Percentiles rank a stretch among this genome's conserved stretches.
These are phyloP conservation scores for Saguinus imperator DNA, from an alignment of 2,113 vertebrate genomes.

Conservation along the genomic window DNA sequence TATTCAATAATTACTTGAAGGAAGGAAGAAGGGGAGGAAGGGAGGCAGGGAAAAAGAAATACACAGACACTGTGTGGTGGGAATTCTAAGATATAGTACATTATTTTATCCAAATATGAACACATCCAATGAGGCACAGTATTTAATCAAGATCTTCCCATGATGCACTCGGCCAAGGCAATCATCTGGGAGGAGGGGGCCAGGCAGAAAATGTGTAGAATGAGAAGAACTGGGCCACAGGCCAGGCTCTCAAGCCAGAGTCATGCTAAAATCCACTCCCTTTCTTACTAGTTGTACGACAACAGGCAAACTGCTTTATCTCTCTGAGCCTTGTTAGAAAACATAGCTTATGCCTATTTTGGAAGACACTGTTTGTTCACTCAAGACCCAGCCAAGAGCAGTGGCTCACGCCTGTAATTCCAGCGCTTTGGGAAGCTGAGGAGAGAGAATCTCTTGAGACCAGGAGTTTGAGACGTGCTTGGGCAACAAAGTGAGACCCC, in stretches of 20 bases:
- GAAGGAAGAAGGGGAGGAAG: background rate
- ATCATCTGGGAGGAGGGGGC: no score
- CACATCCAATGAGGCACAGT: background rate
- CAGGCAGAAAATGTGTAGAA: background rate
- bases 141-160: background rate
- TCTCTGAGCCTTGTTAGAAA: background rate
- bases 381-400: background rate
- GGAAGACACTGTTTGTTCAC: background rate
- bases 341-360: background rate
- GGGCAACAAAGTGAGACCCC: no score
- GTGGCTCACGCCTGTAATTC: no score
- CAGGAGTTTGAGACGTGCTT: no score
- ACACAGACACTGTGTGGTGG: background rate
- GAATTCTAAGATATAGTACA: background rate
- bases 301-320: background rate
- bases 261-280: background rate
- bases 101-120: background rate
- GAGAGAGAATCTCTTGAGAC: no score
- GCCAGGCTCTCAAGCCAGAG: background rate
- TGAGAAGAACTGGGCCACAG: background rate
- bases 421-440: no score
- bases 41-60: no score
- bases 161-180: background rate
- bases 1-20: background rate
- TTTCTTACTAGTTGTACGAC: background rate